phyloP scores from a whole-genome alignment of 2,888 invertebrate species.

The Leucania comma region DNA sequence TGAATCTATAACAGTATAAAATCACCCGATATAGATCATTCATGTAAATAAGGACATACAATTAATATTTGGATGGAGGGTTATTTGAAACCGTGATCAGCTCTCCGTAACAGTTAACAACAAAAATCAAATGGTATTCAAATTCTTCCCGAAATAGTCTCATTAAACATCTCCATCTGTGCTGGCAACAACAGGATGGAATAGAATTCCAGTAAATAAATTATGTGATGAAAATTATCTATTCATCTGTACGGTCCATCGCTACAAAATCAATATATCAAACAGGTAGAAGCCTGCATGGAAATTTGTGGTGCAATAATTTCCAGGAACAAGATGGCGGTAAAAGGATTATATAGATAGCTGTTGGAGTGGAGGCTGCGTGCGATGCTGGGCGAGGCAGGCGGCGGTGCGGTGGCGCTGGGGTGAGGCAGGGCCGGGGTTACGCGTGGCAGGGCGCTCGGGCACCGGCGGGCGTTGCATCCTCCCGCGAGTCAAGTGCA shows the following conservation, averaged over 20 bases:
- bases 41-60: background rate
- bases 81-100: constrained; percentile 6
- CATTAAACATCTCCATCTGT: constrained; percentile 6
- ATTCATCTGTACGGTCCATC: background rate
- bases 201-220: constrained; percentile 25
- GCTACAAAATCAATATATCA: constrained; percentile 23
- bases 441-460: constrained; percentile 67
- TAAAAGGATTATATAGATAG: constrained; percentile 68
- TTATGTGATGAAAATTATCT: constrained; percentile 6
- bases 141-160: constrained; percentile 25
- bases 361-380: constrained; percentile 56
- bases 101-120: background rate
- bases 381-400: constrained; percentile 59
- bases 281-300: constrained; percentile 25
- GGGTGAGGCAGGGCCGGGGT: constrained; percentile 70
- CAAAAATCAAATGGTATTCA: background rate
- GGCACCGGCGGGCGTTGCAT: constrained; percentile 84
- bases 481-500: constrained; percentile 86
- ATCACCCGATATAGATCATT: background rate
- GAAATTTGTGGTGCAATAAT: constrained; percentile 57
- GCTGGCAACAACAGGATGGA: constrained; percentile 31
- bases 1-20: background rate
- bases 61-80: background rate
- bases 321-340: constrained; percentile 72
- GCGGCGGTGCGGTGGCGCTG: constrained; percentile 38